These are phyloP conservation scores for Drosophila cognata DNA, from an alignment of 2,888 invertebrate genomes.

Conservation along the genomic window DNA sequence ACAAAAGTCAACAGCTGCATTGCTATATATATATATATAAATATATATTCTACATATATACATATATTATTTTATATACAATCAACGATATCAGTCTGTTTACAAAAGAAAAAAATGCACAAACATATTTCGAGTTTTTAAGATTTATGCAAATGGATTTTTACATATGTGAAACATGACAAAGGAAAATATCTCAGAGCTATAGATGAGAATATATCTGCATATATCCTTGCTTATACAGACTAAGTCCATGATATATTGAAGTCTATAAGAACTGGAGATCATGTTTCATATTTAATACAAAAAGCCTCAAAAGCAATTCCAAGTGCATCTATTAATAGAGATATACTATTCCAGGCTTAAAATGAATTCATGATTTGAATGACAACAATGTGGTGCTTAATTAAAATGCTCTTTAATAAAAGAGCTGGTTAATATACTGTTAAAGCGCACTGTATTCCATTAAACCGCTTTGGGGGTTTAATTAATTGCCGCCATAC, in stretches of 20 bases:
- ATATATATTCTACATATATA: slow-evolving; percentile 11
- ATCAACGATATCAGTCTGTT: slow-evolving; percentile 10
- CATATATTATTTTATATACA: slow-evolving; percentile 1
- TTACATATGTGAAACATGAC: background rate
- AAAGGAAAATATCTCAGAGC: background rate
- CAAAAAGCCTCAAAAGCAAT: background rate
- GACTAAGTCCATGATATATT: background rate
- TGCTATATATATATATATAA: background rate
- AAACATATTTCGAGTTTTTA: background rate
- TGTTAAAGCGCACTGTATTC: slow-evolving; percentile 16
- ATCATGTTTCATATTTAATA: background rate
- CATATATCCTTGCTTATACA: background rate
- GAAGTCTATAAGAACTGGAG: background rate
- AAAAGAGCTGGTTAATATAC: slow-evolving; percentile 10
- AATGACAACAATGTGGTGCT: background rate
- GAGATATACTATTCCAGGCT: background rate
- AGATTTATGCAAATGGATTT: background rate
- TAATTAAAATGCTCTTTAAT: background rate
- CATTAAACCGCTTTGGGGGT: slow-evolving; percentile 13
- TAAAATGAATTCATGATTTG: background rate
- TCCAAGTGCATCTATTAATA: background rate
- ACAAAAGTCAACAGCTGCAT: slow-evolving; percentile 39
- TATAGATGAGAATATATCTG: background rate
- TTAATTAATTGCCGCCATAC: slow-evolving; percentile 31
- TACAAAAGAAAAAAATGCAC: background rate